These are phyloP conservation scores for Labroides dimidiatus DNA, from an alignment of 2,797 vertebrate genomes.

Conservation along the genomic window DNA sequence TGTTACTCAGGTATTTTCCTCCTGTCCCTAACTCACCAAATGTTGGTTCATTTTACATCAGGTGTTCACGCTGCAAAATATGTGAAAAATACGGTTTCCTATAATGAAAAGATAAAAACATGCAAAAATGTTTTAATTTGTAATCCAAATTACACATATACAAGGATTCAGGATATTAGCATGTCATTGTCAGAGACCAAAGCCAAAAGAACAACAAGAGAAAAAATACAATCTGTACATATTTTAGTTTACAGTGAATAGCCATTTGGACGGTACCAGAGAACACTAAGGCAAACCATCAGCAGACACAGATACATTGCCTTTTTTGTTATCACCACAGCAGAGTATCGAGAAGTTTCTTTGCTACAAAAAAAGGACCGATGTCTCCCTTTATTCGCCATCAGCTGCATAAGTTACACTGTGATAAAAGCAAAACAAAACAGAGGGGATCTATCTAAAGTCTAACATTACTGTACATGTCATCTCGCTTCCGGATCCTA, in stretches of 20 bases:
- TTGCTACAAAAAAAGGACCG: constrained; percentile 91
- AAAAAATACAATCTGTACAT: constrained; percentile 95
- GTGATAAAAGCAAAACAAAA: constrained; percentile 81
- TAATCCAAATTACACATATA: constrained; percentile 99
- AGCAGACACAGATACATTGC: constrained; percentile 88
- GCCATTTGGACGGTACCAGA: constrained; percentile 86
- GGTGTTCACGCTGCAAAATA: constrained; percentile 3
- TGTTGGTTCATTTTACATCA: background rate
- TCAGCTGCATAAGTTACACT: constrained; percentile 90
- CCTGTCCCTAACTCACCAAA: background rate
- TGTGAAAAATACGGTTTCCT: constrained; percentile 37
- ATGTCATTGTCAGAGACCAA: constrained; percentile 92
- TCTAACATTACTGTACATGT: constrained; percentile 87
- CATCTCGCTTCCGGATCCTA: constrained; percentile 70
- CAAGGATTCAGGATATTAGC: constrained; percentile 91
- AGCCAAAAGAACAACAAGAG: constrained; percentile 84
- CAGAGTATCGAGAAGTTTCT: constrained; percentile 82
- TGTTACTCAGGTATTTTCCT: background rate
- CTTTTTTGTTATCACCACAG: constrained; percentile 84
- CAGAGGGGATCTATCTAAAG: constrained; percentile 82
- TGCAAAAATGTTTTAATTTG: constrained; percentile 98
- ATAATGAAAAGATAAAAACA: constrained; percentile 96
- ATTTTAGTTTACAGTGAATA: constrained; percentile 92
- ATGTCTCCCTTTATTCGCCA: constrained; percentile 90
- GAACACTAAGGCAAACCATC: constrained; percentile 87